These are phyloP conservation scores for Hipparchia semele DNA, from an alignment of 2,888 invertebrate genomes.

Conservation along the genomic window DNA sequence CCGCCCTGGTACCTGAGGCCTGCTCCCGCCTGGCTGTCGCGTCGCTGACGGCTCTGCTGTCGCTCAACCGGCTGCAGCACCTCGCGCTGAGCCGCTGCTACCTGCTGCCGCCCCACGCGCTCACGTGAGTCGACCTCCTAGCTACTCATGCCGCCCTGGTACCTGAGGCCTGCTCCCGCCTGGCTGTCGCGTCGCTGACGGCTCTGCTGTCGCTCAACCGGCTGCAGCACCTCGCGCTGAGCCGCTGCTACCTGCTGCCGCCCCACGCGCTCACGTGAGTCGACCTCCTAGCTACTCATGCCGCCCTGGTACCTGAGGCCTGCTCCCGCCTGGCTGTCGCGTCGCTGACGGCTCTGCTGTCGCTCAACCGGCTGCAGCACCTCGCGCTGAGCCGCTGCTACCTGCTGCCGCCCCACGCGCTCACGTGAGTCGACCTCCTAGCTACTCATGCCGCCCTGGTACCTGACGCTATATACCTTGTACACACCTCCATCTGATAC, in stretches of 20 bases:
- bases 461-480: not conserved
- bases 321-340: too few relatives aligned
- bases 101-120: constrained; percentile 87
- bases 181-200: constrained; percentile 81
- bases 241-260: constrained; percentile 91
- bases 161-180: constrained; percentile 81
- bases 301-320: not conserved
- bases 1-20: constrained; percentile 31
- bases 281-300: not conserved
- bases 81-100: constrained; percentile 91
- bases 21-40: constrained; percentile 87
- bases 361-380: too few relatives aligned
- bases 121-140: constrained; percentile 74
- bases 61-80: constrained; percentile 86
- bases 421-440: not conserved
- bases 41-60: constrained; percentile 52
- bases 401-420: too few relatives aligned
- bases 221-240: constrained; percentile 89
- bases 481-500: too few relatives aligned
- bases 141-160: too few relatives aligned
- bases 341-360: too few relatives aligned
- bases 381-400: too few relatives aligned
- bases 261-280: constrained; percentile 86
- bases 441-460: not conserved
- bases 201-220: constrained; percentile 67